These are phyloP conservation scores for Castor canadensis DNA, from an alignment of 2,113 vertebrate species.

Conservation along the genomic window DNA sequence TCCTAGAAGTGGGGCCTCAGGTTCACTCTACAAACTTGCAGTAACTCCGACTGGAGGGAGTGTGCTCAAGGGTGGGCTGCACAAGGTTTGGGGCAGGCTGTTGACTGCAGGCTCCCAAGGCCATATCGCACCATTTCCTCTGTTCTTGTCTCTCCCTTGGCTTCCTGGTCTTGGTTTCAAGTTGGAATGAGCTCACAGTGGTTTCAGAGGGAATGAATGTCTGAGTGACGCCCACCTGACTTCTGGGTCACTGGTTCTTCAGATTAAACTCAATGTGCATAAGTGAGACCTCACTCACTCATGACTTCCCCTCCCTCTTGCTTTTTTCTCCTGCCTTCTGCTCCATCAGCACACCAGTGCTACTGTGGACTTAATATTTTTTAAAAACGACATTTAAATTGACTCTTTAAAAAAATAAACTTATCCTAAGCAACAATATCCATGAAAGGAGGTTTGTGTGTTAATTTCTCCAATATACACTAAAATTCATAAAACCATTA, in stretches of 20 bases:
- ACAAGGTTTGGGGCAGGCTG: not conserved
- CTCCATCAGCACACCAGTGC: rapidly evolving
- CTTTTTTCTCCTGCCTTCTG: not conserved
- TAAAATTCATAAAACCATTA: not conserved
- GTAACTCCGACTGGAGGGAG: not conserved
- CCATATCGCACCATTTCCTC: not conserved
- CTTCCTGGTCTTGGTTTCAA: not conserved
- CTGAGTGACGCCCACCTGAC: too few relatives aligned
- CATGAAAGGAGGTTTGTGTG: not conserved
- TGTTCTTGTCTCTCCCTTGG: not conserved
- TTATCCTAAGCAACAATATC: not conserved
- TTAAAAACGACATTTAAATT: not conserved
- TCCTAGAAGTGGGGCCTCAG: not conserved
- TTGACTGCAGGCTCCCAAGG: not conserved
- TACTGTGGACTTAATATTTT: not conserved
- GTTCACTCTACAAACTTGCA: not conserved
- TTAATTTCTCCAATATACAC: not conserved
- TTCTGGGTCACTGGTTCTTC: not conserved
- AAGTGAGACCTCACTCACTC: not conserved
- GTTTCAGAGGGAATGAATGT: too few relatives aligned
- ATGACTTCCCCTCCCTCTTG: not conserved
- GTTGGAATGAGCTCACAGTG: not conserved
- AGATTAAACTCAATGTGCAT: not conserved
- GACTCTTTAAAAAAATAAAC: not conserved
- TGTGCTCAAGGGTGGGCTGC: not conserved